Percentiles rank a stretch among this genome's conserved stretches.
These are phyloP conservation scores for Aphaenogaster rudis DNA, from an alignment of 1,140 invertebrate genomes.

Conservation along the genomic window DNA sequence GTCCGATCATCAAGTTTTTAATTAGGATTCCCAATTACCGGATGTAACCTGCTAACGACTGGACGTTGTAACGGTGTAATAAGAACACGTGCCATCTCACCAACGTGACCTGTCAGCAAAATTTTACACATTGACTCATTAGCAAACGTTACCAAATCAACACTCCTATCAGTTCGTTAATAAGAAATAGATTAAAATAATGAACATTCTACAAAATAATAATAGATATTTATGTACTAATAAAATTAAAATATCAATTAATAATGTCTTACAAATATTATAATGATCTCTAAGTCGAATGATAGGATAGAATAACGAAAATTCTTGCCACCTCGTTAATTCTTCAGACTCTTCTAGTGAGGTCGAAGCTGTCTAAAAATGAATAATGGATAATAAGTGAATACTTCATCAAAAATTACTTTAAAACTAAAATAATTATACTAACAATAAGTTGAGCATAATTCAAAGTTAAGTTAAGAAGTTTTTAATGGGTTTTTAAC, in stretches of 20 bases:
- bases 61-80: conserved; percentile 64
- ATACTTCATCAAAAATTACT: not conserved
- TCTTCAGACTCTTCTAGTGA: conserved; percentile 48
- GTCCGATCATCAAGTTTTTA: conserved; percentile 5
- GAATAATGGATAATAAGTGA: not conserved
- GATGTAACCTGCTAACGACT: conserved; percentile 64
- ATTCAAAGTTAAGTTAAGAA: conserved; percentile 15
- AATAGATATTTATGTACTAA: not conserved
- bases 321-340: conserved; percentile 55
- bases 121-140: conserved; percentile 8
- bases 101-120: conserved; percentile 60
- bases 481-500: not conserved
- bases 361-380: conserved; percentile 20
- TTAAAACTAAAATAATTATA: not conserved
- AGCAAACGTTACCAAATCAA: not conserved
- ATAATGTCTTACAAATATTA: conserved; percentile 65
- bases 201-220: not conserved
- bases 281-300: conserved; percentile 62
- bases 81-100: conserved; percentile 65
- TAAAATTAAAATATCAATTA: conserved; percentile 25
- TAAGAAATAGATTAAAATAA: conserved; percentile 25
- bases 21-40: conserved; percentile 62
- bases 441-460: not conserved
- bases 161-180: not conserved
- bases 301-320: conserved; percentile 70